These are phyloP conservation scores for Mycogona germanica DNA, from an alignment of 2,888 invertebrate genomes.

Conservation along the genomic window DNA sequence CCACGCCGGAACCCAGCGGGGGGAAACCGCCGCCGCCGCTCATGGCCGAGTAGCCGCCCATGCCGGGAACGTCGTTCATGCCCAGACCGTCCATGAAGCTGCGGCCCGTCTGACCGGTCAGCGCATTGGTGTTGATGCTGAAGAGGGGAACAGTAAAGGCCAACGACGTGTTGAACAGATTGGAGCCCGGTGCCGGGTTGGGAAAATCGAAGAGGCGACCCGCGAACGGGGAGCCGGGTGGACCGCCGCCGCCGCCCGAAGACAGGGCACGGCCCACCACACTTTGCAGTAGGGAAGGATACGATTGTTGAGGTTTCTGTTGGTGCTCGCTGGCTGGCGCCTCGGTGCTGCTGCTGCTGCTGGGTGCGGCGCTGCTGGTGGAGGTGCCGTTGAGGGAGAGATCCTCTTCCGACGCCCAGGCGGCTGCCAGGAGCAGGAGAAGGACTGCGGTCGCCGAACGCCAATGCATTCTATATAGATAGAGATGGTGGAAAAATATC, in stretches of 20 bases:
- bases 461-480: background rate
- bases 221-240: no score
- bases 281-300: background rate
- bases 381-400: no score
- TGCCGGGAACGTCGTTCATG: conserved; percentile 16
- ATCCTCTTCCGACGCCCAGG: background rate
- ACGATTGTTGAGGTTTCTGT: background rate
- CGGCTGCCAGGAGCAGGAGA: background rate
- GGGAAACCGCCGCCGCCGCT: conserved; percentile 13
- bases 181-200: conserved; percentile 16
- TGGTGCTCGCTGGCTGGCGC: background rate
- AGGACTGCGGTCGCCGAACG: no score
- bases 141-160: conserved; percentile 28
- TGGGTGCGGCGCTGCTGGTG: no score
- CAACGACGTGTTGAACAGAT: conserved; percentile 26
- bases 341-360: no score
- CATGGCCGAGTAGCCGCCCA: conserved; percentile 2
- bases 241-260: no score
- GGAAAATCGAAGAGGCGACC: conserved; percentile 3
- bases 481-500: no score
- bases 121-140: conserved; percentile 24
- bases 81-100: conserved; percentile 21
- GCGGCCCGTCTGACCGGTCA: conserved; percentile 21
- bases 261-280: no score
- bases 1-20: conserved; percentile 19